Conservation (phyloP, 2,113 vertebrate genomes). For the Grammomys dolichurus region DNA sequence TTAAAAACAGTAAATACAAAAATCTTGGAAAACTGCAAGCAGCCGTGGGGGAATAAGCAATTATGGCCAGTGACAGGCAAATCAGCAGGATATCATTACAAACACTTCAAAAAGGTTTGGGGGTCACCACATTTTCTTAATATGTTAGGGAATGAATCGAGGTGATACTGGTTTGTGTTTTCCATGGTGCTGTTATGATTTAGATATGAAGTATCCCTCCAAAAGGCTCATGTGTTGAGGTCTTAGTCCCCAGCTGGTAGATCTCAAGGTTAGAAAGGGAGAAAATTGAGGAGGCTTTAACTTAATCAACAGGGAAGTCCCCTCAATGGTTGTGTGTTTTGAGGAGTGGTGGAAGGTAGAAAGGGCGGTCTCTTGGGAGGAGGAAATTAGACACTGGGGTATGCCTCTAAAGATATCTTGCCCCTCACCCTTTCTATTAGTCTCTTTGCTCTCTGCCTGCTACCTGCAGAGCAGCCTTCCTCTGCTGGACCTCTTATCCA, state of each 20-base stretch:
- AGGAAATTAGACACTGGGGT: neutral
- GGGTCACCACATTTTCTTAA: neutral
- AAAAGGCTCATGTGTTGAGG: neutral
- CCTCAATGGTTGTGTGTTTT: too few species aligned
- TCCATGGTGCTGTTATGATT: neutral
- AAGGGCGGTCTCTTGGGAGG: neutral
- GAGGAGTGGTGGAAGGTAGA: neutral
- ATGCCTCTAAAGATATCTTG: neutral
- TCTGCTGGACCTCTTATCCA: neutral
- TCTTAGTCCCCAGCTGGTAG: neutral
- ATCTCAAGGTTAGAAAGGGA: too few species aligned
- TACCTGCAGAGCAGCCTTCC: neutral
- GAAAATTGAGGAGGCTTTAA: neutral
- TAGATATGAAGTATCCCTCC: neutral
- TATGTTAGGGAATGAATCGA: neutral
- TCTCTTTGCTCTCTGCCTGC: neutral
- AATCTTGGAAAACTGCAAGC: neutral
- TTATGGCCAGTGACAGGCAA: neutral
- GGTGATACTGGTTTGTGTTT: neutral
- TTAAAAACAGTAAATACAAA: conserved; percentile 2
- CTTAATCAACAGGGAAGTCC: neutral
- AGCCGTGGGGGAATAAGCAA: neutral
- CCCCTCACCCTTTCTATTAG: neutral
- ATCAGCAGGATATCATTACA: neutral
- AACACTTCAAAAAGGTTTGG: conserved; percentile 5